These are phyloP conservation scores for Hylaeus anthracinus DNA, from an alignment of 1,140 invertebrate species.

Conservation along the genomic window DNA sequence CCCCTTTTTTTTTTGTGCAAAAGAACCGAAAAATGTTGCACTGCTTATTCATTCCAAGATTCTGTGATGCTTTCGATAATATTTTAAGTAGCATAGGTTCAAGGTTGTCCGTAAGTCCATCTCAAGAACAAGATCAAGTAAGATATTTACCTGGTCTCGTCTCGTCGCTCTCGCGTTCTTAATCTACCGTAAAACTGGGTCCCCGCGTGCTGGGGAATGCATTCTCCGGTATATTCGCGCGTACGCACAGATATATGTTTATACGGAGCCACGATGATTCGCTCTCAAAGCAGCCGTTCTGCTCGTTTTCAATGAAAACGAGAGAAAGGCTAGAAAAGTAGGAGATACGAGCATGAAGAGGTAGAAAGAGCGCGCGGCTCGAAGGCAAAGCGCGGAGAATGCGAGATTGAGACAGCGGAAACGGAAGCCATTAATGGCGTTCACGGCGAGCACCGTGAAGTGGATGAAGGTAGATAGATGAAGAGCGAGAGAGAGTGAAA, in stretches of 20 bases:
- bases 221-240: neutral
- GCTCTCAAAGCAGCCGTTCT: constrained; percentile 2
- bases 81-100: too few relatives aligned
- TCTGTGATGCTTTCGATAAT: too few relatives aligned
- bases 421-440: constrained; percentile 65
- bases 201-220: too few relatives aligned
- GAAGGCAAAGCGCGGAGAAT: constrained; percentile 56
- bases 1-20: too few relatives aligned
- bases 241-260: neutral
- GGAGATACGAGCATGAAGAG: neutral
- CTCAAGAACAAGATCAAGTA: too few relatives aligned
- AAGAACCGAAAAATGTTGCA: too few relatives aligned
- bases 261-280: neutral
- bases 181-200: too few relatives aligned
- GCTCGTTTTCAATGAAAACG: constrained; percentile 1
- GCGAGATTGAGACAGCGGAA: constrained; percentile 65
- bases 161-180: too few relatives aligned
- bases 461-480: constrained; percentile 50
- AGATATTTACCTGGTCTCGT: too few relatives aligned
- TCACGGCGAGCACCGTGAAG: constrained; percentile 58
- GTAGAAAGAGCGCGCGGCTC: constrained; percentile 31
- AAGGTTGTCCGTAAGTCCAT: too few relatives aligned
- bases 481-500: neutral
- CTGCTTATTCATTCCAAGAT: too few relatives aligned
- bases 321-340: neutral